Conservation (phyloP, 2,888 invertebrate species). For the Nomada ruficornis region DNA sequence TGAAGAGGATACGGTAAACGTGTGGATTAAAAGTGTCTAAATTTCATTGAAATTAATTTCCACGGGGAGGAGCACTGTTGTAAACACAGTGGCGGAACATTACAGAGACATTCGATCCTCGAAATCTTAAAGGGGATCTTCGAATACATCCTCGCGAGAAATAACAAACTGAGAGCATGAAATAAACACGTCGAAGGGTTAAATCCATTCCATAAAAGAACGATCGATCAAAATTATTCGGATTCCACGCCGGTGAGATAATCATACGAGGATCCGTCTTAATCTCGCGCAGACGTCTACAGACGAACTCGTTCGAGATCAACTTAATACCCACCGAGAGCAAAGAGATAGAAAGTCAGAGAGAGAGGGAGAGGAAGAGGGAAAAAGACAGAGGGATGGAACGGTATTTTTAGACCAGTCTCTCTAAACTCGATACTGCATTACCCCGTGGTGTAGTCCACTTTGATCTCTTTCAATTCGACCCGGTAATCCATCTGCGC, state of each 20-base stretch:
- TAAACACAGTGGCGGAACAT: no score
- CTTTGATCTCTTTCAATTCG: constrained; percentile 67
- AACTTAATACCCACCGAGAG: constrained; percentile 24
- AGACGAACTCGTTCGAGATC: constrained; percentile 1
- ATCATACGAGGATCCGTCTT: constrained; percentile 35
- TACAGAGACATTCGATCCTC: no score
- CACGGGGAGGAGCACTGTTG: no score
- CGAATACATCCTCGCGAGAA: no score
- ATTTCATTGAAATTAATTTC: no score
- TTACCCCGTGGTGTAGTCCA: constrained; percentile 37
- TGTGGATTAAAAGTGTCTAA: no score
- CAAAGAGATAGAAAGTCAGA: neutral
- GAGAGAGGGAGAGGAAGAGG: neutral
- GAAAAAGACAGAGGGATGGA: neutral
- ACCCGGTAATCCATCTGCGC: constrained; percentile 62
- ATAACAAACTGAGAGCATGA: neutral
- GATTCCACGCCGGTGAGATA: constrained; percentile 14
- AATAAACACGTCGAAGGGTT: neutral
- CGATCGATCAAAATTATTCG: neutral
- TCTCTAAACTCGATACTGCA: constrained; percentile 45
- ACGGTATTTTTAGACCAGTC: constrained; percentile 44
- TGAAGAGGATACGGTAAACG: no score
- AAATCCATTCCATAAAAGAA: neutral
- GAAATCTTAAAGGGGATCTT: no score
- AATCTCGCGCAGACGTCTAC: constrained; percentile 29